phyloP scores from a whole-genome alignment of 2,113 vertebrate genomes.

The Mormyrus iriodes region DNA sequence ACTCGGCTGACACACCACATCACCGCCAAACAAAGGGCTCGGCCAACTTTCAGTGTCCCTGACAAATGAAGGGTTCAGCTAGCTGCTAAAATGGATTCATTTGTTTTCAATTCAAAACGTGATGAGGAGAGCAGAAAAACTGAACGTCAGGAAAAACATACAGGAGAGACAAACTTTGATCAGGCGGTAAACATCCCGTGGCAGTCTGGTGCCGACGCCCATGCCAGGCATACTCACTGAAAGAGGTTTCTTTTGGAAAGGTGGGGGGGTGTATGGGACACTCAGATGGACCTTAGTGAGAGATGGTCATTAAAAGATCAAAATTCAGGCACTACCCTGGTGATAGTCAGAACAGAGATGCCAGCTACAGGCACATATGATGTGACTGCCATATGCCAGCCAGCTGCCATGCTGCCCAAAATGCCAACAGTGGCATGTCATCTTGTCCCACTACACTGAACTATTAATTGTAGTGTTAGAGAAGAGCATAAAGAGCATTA shows the following conservation, averaged over 20 bases:
- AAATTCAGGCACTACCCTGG: background rate
- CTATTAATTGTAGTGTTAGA: background rate
- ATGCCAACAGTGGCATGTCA: background rate
- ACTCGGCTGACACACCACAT: too few relatives aligned
- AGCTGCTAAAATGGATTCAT: background rate
- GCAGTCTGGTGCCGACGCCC: background rate
- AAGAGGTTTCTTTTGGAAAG: background rate
- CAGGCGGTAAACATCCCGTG: background rate
- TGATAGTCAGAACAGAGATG: background rate
- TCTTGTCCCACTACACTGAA: background rate
- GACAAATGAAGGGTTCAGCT: background rate
- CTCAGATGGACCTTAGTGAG: background rate
- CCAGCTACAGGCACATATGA: background rate
- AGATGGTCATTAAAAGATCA: background rate
- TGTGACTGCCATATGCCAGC: background rate
- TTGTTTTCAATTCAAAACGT: background rate
- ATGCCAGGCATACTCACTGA: background rate
- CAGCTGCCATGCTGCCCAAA: background rate
- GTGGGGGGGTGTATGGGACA: background rate
- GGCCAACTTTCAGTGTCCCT: too few relatives aligned
- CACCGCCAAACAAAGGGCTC: too few relatives aligned
- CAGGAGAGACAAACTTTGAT: background rate
- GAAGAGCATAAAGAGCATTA: background rate
- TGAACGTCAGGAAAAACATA: background rate
- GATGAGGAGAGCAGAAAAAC: background rate